Evolutionary conservation across 2,888 invertebrate species (phyloP).

Genomic region (Habroteleia sp.): DNA sequence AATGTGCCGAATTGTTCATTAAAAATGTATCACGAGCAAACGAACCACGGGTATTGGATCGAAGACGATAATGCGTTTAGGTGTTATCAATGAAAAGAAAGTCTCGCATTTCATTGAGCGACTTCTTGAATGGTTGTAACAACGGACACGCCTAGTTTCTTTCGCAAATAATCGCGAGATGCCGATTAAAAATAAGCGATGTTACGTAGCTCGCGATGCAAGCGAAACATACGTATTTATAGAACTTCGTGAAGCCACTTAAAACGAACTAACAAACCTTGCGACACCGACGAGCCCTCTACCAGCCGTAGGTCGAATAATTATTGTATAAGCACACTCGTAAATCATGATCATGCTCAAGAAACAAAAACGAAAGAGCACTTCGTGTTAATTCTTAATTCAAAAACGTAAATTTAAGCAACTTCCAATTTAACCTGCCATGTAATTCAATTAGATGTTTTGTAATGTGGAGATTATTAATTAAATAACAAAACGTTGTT

Average conservation of each 20-base stretch:
- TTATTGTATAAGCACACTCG: constrained; percentile 52
- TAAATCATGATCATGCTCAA: constrained; percentile 58
- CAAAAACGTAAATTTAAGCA: constrained; percentile 44
- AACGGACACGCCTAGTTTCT: constrained; percentile 18
- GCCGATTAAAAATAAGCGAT: constrained; percentile 49
- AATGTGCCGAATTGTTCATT: no score
- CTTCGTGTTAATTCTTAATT: constrained; percentile 55
- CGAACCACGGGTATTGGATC: no score
- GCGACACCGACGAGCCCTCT: constrained; percentile 40
- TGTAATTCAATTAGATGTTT: constrained; percentile 28
- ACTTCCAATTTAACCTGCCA: constrained; percentile 44
- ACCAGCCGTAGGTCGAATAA: constrained; percentile 49
- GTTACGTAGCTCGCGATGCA: constrained; percentile 9
- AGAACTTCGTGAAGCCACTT: constrained; percentile 46
- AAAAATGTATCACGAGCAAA: no score
- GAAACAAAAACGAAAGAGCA: constrained; percentile 54
- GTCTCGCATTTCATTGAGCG: constrained; percentile 17
- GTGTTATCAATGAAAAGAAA: constrained; percentile 18
- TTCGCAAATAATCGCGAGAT: constrained; percentile 21
- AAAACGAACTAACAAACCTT: constrained; percentile 53
- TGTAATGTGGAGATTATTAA: constrained; percentile 8
- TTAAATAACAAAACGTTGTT: no score
- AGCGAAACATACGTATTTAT: constrained; percentile 51
- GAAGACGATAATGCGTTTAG: no score
- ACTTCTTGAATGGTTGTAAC: constrained; percentile 15